These are phyloP conservation scores for Brachionus paranguensis DNA, from an alignment of 1,140 invertebrate species.

Conservation along the genomic window DNA sequence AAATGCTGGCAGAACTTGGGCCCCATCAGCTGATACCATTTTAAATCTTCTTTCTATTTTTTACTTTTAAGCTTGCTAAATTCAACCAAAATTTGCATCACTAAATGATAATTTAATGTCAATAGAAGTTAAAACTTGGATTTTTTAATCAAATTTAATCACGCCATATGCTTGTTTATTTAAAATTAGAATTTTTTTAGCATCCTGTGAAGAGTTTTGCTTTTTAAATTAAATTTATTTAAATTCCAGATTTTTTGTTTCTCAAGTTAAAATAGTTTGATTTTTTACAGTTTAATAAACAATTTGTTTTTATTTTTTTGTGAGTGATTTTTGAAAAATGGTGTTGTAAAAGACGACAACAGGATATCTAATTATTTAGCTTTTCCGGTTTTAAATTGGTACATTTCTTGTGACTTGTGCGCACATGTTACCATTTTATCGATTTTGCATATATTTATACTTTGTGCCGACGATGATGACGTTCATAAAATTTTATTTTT, in stretches of 20 bases:
- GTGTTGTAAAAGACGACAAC: neutral
- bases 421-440: neutral
- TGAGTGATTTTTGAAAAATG: neutral
- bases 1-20: neutral
- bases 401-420: neutral
- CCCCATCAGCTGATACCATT: neutral
- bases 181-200: neutral
- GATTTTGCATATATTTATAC: neutral
- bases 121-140: neutral
- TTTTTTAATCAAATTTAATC: neutral
- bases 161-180: neutral
- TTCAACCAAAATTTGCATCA: neutral
- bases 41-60: neutral
- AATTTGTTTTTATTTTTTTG: neutral
- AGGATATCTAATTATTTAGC: neutral
- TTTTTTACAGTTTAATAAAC: neutral
- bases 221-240: neutral
- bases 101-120: neutral
- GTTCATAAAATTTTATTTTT: neutral
- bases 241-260: neutral
- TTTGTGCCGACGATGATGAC: neutral
- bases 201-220: neutral
- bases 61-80: neutral
- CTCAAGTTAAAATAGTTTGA: neutral
- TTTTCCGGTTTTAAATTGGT: neutral